Conservation (phyloP, 2,888 invertebrate species). For the Hirtodrosophila cameraria region DNA sequence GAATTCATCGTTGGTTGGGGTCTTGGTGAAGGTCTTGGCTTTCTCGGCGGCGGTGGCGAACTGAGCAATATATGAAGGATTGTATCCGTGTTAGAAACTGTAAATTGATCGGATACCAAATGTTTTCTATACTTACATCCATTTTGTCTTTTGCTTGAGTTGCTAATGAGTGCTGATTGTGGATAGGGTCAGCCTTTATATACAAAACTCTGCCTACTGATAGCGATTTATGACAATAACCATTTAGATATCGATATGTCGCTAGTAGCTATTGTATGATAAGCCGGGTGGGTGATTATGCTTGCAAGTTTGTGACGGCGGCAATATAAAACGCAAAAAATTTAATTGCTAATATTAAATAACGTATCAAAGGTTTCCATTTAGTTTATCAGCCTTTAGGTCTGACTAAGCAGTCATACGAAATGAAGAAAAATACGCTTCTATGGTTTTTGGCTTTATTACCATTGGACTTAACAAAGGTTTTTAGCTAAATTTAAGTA, state of each 20-base stretch:
- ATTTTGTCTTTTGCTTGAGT: slow-evolving; percentile 45
- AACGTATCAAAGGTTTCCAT: slow-evolving; percentile 39
- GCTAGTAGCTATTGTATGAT: slow-evolving; percentile 22
- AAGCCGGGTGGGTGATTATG: slow-evolving; percentile 25
- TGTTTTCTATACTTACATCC: slow-evolving; percentile 57
- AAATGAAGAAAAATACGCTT: background rate
- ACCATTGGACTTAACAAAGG: slow-evolving; percentile 7
- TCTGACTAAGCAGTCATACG: slow-evolving; percentile 23
- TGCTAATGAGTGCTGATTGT: slow-evolving; percentile 39
- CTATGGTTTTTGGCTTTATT: slow-evolving; percentile 16
- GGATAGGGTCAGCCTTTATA: slow-evolving; percentile 26
- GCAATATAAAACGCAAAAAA: slow-evolving; percentile 29
- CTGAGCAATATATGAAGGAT: slow-evolving; percentile 81
- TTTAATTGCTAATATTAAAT: slow-evolving; percentile 36
- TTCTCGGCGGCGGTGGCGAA: slow-evolving; percentile 90
- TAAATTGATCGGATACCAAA: background rate
- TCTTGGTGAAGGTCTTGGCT: slow-evolving; percentile 90
- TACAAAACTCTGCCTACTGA: slow-evolving; percentile 30
- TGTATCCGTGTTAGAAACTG: slow-evolving; percentile 1
- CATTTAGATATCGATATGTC: slow-evolving; percentile 40
- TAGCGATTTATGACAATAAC: slow-evolving; percentile 37
- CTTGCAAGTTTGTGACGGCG: slow-evolving; percentile 16
- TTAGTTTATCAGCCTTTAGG: slow-evolving; percentile 13
- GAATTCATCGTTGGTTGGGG: slow-evolving; percentile 92
- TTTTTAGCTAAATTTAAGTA: slow-evolving; percentile 43